These are phyloP conservation scores for Bombylius discolor DNA, from an alignment of 2,888 invertebrate genomes.

Conservation along the genomic window DNA sequence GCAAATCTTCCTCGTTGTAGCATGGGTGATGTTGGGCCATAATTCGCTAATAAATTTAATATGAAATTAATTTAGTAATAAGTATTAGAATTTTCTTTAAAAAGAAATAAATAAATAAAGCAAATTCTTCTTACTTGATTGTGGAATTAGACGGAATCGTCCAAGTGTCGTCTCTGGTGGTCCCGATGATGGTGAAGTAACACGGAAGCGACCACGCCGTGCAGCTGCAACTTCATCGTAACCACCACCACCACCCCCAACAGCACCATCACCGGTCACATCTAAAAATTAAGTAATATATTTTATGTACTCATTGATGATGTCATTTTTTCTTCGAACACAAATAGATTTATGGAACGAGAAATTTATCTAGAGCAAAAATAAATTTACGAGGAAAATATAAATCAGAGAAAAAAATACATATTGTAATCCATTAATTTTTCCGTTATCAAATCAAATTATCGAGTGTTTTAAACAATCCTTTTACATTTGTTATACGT, in stretches of 20 bases:
- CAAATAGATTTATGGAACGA: no score
- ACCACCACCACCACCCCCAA: conserved; percentile 22
- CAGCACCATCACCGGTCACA: conserved; percentile 21
- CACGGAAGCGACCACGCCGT: conserved; percentile 42
- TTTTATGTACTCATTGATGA: no score
- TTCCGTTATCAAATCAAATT: no score
- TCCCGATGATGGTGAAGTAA: conserved; percentile 36
- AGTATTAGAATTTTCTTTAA: no score
- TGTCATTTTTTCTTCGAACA: no score
- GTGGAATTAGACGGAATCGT: conserved; percentile 35
- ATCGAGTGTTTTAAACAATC: no score
- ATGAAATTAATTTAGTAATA: background rate
- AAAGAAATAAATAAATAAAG: background rate
- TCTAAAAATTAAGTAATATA: conserved; percentile 7
- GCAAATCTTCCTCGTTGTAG: conserved; percentile 36
- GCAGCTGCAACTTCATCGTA: conserved; percentile 30
- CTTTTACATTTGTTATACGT: no score
- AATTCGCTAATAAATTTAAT: conserved; percentile 26
- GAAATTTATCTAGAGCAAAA: no score
- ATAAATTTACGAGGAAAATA: no score
- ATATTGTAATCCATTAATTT: no score
- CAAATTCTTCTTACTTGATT: conserved; percentile 34
- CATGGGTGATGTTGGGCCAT: conserved; percentile 35
- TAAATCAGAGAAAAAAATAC: no score
- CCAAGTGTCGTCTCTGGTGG: conserved; percentile 36